A percentile compares a stretch with the other conserved stretches of the same genome.
phyloP scores from a whole-genome alignment of 2,797 vertebrate genomes.

The Macropus fuliginosus region DNA sequence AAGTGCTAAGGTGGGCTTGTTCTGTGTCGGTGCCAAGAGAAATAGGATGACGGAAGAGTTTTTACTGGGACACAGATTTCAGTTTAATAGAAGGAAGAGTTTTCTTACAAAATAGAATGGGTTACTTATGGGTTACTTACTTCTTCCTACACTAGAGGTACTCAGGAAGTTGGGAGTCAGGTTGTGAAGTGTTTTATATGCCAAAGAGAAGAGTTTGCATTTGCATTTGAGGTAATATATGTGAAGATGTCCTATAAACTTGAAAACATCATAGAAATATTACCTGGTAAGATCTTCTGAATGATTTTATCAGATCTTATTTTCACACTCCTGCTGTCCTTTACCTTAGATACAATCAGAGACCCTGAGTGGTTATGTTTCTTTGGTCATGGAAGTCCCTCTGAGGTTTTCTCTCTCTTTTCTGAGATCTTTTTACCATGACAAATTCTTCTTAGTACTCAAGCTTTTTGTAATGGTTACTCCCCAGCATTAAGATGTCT shows the following conservation, averaged over 20 bases:
- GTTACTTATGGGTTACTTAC: not conserved
- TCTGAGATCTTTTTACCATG: no score
- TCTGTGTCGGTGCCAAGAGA: not conserved
- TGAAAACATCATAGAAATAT: not conserved
- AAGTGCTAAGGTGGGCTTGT: not conserved
- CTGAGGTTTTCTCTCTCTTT: no score
- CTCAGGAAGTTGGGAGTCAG: not conserved
- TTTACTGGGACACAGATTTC: not conserved
- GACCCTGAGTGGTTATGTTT: not conserved
- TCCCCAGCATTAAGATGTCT: not conserved
- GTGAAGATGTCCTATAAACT: not conserved
- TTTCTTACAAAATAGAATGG: not conserved
- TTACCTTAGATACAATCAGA: not conserved
- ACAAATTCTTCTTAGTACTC: not conserved
- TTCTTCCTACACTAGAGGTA: not conserved
- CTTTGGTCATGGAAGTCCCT: no score
- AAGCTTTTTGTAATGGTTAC: not conserved
- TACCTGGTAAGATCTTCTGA: not conserved
- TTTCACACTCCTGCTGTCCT: not conserved
- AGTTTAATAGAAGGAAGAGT: not conserved
- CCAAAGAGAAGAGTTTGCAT: not conserved
- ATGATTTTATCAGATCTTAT: not conserved
- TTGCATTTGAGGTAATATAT: not conserved
- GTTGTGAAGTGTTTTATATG: not conserved
- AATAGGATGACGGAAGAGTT: not conserved